phyloP scores from a whole-genome alignment of 2,888 invertebrate species.

The Gari tellinella region DNA sequence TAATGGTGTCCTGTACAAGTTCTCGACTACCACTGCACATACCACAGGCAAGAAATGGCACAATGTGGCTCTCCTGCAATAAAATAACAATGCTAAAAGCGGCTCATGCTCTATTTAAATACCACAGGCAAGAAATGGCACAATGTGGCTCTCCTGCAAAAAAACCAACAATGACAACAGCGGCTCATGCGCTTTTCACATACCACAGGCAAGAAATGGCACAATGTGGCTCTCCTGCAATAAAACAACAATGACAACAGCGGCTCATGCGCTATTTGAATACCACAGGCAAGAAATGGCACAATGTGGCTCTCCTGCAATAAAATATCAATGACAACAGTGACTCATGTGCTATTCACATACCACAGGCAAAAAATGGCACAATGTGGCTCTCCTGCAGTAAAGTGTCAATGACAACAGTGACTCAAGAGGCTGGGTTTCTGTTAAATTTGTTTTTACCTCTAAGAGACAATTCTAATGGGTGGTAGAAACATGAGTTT shows the following conservation, averaged over 20 bases:
- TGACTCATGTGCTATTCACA: no score
- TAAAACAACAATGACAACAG: no score
- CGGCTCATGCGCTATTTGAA: no score
- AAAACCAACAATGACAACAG: no score
- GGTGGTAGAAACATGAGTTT: no score
- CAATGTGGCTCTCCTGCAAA: slow-evolving; percentile 80
- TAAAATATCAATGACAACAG: no score
- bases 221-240: slow-evolving; percentile 82
- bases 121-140: slow-evolving; percentile 84
- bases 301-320: slow-evolving; percentile 82
- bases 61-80: slow-evolving; percentile 80
- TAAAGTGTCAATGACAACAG: no score
- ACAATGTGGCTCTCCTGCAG: slow-evolving; percentile 82
- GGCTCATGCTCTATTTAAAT: no score
- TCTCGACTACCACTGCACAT: slow-evolving; percentile 80
- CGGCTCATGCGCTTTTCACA: no score
- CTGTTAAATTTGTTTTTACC: no score
- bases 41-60: slow-evolving; percentile 84
- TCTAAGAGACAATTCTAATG: no score
- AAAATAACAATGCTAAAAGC: not conserved
- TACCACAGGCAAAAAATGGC: slow-evolving; percentile 83
- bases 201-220: slow-evolving; percentile 83
- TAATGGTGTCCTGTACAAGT: slow-evolving; percentile 81
- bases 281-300: slow-evolving; percentile 83
- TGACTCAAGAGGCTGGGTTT: no score